A percentile compares a stretch with the other conserved stretches of the same genome.
These are phyloP conservation scores for Saguinus imperator DNA, from an alignment of 2,113 vertebrate genomes.

Conservation along the genomic window DNA sequence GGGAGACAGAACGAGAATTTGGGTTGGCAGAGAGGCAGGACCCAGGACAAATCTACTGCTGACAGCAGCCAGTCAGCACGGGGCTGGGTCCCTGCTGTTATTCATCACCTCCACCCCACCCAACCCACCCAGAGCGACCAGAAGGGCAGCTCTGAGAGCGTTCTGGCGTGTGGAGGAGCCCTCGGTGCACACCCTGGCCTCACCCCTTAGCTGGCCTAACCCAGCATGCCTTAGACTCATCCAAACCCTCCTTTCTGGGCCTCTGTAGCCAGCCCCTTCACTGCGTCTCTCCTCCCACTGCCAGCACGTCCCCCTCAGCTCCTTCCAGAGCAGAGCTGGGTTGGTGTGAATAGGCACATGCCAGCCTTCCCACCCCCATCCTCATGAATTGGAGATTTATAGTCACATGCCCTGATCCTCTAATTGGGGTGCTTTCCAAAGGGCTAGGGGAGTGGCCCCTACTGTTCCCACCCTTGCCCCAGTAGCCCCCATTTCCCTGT, in stretches of 20 bases:
- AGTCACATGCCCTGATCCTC: neutral
- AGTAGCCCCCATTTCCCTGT: too few species aligned
- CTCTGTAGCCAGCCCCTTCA: neutral
- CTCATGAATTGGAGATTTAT: accelerated
- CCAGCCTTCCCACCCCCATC: neutral
- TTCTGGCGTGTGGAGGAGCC: neutral
- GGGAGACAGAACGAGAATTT: neutral
- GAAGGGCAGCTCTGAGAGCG: conserved; percentile 23
- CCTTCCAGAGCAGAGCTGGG: neutral
- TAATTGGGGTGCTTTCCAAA: neutral
- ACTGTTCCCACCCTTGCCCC: too few species aligned
- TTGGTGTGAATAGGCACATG: accelerated
- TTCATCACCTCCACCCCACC: conserved; percentile 38
- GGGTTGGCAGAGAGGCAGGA: conserved; percentile 23
- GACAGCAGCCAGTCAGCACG: neutral
- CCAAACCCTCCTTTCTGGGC: neutral
- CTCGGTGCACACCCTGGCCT: conserved; percentile 18
- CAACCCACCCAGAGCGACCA: conserved; percentile 54
- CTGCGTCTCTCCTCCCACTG: neutral
- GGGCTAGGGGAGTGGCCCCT: neutral
- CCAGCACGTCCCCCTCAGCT: neutral
- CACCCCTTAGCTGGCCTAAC: neutral
- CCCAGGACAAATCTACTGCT: neutral
- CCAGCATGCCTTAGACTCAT: neutral
- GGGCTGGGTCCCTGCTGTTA: conserved; percentile 3